phyloP scores from a whole-genome alignment of 2,797 vertebrate species.

The Darevskia nairensis region DNA sequence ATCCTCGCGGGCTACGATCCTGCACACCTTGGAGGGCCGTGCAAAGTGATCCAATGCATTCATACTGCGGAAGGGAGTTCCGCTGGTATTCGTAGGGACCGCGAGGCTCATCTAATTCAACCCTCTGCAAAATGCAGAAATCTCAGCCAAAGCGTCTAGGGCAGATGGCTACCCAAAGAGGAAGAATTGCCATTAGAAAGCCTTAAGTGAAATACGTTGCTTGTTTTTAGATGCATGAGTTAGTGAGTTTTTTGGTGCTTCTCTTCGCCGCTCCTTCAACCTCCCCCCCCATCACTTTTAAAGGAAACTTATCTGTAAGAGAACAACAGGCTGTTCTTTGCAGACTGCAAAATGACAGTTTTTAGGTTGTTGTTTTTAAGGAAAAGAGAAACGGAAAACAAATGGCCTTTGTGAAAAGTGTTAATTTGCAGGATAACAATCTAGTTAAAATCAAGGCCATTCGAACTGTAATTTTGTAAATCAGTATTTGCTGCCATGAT shows the following conservation, averaged over 20 bases:
- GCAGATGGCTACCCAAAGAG: too few species aligned
- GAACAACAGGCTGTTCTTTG: too few species aligned
- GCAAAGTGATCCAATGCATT: not conserved
- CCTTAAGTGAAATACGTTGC: not conserved
- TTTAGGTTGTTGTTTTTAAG: too few species aligned
- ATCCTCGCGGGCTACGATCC: not conserved
- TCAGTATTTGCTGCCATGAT: too few species aligned
- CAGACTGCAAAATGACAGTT: not conserved
- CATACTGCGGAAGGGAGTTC: too few species aligned
- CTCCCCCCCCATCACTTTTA: too few species aligned
- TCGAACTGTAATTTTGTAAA: too few species aligned
- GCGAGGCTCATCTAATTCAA: too few species aligned
- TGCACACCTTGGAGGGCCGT: not conserved
- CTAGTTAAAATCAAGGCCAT: not conserved
- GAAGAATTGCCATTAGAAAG: not conserved
- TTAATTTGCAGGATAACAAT: not conserved
- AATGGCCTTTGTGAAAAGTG: not conserved
- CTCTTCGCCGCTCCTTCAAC: not conserved
- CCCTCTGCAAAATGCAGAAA: too few species aligned
- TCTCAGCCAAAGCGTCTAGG: too few species aligned
- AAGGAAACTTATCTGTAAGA: not conserved
- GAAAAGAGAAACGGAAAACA: not conserved
- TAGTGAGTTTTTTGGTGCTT: not conserved
- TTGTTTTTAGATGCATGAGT: not conserved
- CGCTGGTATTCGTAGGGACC: too few species aligned